These are phyloP conservation scores for Himalopsyche tibetana DNA, from an alignment of 2,888 invertebrate genomes.

Conservation along the genomic window DNA sequence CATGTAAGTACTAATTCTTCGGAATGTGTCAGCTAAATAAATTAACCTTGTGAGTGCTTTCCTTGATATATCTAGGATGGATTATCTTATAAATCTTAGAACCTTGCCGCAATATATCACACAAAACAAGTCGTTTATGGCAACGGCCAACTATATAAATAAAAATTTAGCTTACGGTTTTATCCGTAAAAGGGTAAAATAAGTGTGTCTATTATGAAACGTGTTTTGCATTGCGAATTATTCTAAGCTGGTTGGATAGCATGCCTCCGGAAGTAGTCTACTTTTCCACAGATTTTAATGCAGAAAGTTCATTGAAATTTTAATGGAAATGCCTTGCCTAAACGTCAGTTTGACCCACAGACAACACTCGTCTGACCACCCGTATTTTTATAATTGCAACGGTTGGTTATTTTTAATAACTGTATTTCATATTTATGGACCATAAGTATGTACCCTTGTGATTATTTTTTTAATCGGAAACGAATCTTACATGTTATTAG, in stretches of 20 bases:
- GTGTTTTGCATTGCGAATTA: slow-evolving; percentile 16
- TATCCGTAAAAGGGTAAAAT: slow-evolving; percentile 12
- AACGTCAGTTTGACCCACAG: neutral
- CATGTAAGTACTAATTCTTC: too few species aligned
- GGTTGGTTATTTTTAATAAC: too few species aligned
- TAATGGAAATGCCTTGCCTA: neutral
- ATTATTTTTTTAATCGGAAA: too few species aligned
- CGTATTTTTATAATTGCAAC: too few species aligned
- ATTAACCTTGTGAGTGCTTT: too few species aligned
- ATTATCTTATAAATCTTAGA: too few species aligned
- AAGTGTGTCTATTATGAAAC: slow-evolving; percentile 10
- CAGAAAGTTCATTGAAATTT: neutral
- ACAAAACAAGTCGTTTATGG: neutral
- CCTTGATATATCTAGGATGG: too few species aligned
- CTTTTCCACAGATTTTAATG: neutral
- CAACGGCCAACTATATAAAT: neutral
- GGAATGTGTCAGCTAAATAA: too few species aligned
- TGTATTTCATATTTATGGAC: too few species aligned
- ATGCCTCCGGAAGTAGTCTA: slow-evolving; percentile 14
- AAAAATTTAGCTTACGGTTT: slow-evolving; percentile 21
- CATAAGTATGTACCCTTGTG: too few species aligned
- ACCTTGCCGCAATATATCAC: neutral
- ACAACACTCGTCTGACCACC: neutral
- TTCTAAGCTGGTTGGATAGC: neutral
- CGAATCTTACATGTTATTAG: too few species aligned